Percentiles rank a stretch among this genome's conserved stretches.
These are phyloP conservation scores for Carassius carassius DNA, from an alignment of 2,113 vertebrate genomes.

Conservation along the genomic window DNA sequence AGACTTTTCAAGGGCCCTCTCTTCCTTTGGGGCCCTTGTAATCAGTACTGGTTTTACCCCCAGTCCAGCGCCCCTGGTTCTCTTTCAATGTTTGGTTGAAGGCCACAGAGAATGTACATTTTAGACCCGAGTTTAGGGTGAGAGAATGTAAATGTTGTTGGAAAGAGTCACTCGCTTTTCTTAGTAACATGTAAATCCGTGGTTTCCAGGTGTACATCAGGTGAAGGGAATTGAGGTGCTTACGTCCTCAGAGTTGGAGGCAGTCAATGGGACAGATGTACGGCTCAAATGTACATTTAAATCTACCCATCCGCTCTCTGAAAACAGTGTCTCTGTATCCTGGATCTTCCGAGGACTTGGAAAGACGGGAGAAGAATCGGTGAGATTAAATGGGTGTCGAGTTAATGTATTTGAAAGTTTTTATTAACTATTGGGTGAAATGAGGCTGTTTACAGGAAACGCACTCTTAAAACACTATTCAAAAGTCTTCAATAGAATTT, in stretches of 20 bases:
- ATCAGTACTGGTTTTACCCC: no score
- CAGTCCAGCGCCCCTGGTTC: no score
- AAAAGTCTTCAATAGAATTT: neutral
- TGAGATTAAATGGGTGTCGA: conserved; percentile 59
- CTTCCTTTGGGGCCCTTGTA: no score
- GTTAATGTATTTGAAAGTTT: neutral
- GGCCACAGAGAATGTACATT: neutral
- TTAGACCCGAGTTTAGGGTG: neutral
- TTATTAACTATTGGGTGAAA: neutral
- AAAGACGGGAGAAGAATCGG: conserved; percentile 73
- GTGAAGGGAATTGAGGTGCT: conserved; percentile 76
- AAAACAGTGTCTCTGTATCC: conserved; percentile 68
- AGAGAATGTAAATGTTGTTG: neutral
- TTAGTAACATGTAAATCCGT: neutral
- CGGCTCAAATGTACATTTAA: conserved; percentile 88
- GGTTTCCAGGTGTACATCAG: conserved; percentile 68
- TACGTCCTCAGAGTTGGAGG: conserved; percentile 76
- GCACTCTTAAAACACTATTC: neutral
- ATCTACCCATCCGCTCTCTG: conserved; percentile 72
- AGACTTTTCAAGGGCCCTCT: no score
- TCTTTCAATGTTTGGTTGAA: neutral
- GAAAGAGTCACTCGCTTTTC: neutral
- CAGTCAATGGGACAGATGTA: conserved; percentile 83
- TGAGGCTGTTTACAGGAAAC: neutral
- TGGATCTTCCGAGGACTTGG: conserved; percentile 84